Conservation (phyloP, 2,113 vertebrate species). For the Festucalex cinctus region DNA sequence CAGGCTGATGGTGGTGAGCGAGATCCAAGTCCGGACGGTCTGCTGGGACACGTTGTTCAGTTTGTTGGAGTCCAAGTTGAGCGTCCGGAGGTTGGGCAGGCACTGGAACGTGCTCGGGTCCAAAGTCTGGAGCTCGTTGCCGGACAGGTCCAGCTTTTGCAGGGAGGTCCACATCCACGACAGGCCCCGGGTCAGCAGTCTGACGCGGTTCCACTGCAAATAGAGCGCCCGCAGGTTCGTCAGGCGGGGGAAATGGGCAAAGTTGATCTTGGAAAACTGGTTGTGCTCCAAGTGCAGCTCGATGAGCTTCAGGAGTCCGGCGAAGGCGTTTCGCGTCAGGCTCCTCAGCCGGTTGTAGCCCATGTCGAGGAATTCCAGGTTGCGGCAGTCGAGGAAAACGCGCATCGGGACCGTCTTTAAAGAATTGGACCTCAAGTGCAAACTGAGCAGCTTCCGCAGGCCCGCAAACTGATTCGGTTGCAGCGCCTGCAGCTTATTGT, state of each 20-base stretch:
- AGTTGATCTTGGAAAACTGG: constrained; percentile 96
- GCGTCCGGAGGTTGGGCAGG: constrained; percentile 91
- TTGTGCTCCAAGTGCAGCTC: constrained; percentile 98
- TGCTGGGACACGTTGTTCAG: constrained; percentile 93
- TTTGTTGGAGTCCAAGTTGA: constrained; percentile 97
- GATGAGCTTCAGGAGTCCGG: constrained; percentile 88
- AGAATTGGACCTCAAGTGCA: constrained; percentile 92
- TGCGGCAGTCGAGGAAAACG: constrained; percentile 94
- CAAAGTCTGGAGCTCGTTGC: constrained; percentile 87
- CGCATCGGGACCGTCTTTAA: constrained; percentile 87
- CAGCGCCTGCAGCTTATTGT: constrained; percentile 90
- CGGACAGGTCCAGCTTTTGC: constrained; percentile 95
- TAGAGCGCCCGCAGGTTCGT: constrained; percentile 92
- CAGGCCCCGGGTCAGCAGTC: constrained; percentile 85
- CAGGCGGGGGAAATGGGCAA: constrained; percentile 93
- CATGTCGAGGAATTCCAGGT: constrained; percentile 93
- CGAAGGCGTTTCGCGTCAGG: constrained; percentile 90
- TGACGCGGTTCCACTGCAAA: constrained; percentile 94
- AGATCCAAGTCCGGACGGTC: constrained; percentile 89
- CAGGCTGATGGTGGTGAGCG: constrained; percentile 90
- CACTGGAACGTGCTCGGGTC: constrained; percentile 89
- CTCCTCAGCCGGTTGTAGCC: constrained; percentile 95
- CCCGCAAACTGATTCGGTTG: constrained; percentile 89
- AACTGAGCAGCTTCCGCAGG: constrained; percentile 88
- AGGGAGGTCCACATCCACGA: constrained; percentile 97